phyloP scores from a whole-genome alignment of 2,888 invertebrate species.

The Laspeyria flexula region DNA sequence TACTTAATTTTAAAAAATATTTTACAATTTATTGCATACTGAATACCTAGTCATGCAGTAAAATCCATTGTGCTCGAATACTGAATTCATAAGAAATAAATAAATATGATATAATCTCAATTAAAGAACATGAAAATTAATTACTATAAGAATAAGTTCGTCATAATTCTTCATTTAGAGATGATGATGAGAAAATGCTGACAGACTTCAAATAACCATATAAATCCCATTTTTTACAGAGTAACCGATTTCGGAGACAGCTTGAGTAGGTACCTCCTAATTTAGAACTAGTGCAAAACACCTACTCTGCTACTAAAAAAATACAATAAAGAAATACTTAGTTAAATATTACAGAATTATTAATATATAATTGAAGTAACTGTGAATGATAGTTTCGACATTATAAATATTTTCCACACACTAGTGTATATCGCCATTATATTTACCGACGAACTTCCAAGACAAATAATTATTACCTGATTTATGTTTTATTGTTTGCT shows the following conservation, averaged over 20 bases:
- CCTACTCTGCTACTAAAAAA: too few species aligned
- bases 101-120: background rate
- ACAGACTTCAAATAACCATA: too few species aligned
- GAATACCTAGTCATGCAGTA: slow-evolving; percentile 31
- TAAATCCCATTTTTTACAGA: too few species aligned
- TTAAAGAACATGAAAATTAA: background rate
- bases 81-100: background rate
- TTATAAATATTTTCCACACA: background rate
- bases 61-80: slow-evolving; percentile 35
- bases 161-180: background rate
- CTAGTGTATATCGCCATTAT: background rate
- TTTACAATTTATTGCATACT: too few species aligned
- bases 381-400: background rate
- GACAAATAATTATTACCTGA: slow-evolving; percentile 4
- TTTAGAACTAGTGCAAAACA: too few species aligned
- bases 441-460: background rate
- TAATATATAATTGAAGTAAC: too few species aligned
- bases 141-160: background rate
- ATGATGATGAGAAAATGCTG: too few species aligned
- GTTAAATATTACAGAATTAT: too few species aligned
- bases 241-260: too few species aligned
- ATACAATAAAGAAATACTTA: too few species aligned
- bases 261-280: too few species aligned
- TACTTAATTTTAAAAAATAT: too few species aligned
- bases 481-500: slow-evolving; percentile 1